Conservation (phyloP, 2,888 invertebrate species). For the Drosophila lacicola region DNA sequence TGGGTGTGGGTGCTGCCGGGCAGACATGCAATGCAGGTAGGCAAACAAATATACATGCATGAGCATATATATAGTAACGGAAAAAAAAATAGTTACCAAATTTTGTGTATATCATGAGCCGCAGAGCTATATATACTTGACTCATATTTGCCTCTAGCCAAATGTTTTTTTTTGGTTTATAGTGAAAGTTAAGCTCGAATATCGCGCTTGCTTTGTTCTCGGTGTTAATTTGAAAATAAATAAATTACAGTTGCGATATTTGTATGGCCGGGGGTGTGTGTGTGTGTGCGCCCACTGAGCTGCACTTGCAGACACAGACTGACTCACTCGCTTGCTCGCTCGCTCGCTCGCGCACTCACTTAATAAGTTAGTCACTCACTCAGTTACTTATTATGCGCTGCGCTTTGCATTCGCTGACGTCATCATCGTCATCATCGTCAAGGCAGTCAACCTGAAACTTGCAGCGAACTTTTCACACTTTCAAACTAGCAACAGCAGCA, state of each 20-base stretch:
- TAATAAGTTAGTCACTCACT: constrained; percentile 16
- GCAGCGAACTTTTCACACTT: constrained; percentile 61
- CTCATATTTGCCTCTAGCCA: too few species aligned
- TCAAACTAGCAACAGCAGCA: constrained; percentile 28
- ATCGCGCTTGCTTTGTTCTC: background rate
- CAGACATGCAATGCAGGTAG: constrained; percentile 50
- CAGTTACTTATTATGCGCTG: constrained; percentile 30
- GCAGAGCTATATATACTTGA: too few species aligned
- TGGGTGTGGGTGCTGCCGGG: constrained; percentile 10
- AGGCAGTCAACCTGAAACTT: constrained; percentile 62
- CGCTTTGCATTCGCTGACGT: constrained; percentile 36
- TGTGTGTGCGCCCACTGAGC: constrained; percentile 7
- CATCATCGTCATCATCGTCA: constrained; percentile 34
- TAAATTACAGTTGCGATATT: background rate
- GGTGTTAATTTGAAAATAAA: background rate
- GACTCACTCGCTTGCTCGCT: constrained; percentile 8
- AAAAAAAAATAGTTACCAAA: too few species aligned
- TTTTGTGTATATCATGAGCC: too few species aligned
- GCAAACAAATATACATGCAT: constrained; percentile 1
- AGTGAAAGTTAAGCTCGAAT: background rate
- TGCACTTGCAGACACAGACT: constrained; percentile 21
- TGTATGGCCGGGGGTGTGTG: background rate
- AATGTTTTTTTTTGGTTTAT: too few species aligned
- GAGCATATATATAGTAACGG: background rate
- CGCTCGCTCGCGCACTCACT: constrained; percentile 17